Base-by-base conservation (phyloP, 1,140 invertebrate species). In the Venustaconcha ellipsiformis region DNA sequence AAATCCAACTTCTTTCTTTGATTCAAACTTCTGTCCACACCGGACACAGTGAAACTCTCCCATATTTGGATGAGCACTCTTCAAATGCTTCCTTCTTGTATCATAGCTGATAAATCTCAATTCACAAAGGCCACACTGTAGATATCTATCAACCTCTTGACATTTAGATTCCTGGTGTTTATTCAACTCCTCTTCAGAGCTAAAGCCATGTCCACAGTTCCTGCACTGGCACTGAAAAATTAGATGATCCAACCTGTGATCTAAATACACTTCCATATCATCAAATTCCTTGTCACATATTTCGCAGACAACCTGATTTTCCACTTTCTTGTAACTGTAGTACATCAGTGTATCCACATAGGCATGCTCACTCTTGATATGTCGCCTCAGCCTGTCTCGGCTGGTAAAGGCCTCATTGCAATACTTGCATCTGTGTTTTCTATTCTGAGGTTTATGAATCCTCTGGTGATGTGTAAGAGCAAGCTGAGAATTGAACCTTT, bases 161-260 rank as follows among this genome's bases (percentile, higher is more conserved):
- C 67, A 64, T 14, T 23, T 60, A 6, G 37, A 57, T 8, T 70
- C 55, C 11, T 37, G 56, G 30, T 75, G 58, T 13, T 56, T 20
- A n/a, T 69, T 12, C 20, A 68, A 58, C 55, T 75, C 67, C 18
- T 59, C 57, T 15, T 23, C 26, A 13, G 17, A 11, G 13, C 14
- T 72, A n/a, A 75, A 75, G 0, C 73, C 73, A 75, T 75, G 69
- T 12, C 73, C 73, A 70, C 73, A 75, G 56, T 63, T 65, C 6
- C 30, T 57, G 70, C 73, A 75, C 20, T 69, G 13, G 14, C 26
- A 75, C 8, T 75, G 48, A 57, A 59, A 75, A 6, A 56, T 68
- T 56, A 75, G 20, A 64, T 75, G 73, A 14, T 59, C n/a, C 13
- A 48, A 62, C 30, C 73, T 75, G 59, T 75, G 73, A 20, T 64